Evolutionary conservation across 1,140 invertebrate genomes (phyloP).

Genomic region (Eulimnadia texana): DNA sequence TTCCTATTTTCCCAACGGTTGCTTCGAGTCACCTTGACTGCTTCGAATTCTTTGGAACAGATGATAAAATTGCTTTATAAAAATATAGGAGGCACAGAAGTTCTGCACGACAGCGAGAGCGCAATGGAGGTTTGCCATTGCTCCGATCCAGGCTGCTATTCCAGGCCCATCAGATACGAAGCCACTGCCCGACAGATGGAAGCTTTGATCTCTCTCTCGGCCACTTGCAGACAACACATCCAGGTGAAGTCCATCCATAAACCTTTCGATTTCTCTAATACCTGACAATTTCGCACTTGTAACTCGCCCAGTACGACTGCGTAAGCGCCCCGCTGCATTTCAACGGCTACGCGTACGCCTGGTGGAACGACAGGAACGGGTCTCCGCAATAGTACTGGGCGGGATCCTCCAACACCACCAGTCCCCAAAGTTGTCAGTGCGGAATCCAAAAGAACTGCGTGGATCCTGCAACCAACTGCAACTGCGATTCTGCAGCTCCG

Average conservation of each 20-base stretch:
- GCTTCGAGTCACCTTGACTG: neutral
- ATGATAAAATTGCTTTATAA: neutral
- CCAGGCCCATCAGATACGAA: neutral
- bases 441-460: neutral
- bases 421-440: neutral
- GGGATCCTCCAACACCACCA: neutral
- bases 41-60: neutral
- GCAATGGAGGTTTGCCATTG: neutral
- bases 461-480: neutral
- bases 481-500: neutral
- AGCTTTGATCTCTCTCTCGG: neutral
- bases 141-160: neutral
- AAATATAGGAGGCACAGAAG: neutral
- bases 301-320: neutral
- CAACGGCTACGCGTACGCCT: neutral
- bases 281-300: neutral
- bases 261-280: neutral
- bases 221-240: neutral
- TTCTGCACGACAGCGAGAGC: neutral
- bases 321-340: neutral
- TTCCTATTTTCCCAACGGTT: neutral
- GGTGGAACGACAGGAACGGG: neutral
- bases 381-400: neutral
- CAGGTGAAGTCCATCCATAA: neutral
- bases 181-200: neutral